Evolutionary conservation across 2,888 invertebrate genomes (phyloP), one percentile per base, ranked within the genome.

Genomic region (Hedychridium roseum): DNA sequence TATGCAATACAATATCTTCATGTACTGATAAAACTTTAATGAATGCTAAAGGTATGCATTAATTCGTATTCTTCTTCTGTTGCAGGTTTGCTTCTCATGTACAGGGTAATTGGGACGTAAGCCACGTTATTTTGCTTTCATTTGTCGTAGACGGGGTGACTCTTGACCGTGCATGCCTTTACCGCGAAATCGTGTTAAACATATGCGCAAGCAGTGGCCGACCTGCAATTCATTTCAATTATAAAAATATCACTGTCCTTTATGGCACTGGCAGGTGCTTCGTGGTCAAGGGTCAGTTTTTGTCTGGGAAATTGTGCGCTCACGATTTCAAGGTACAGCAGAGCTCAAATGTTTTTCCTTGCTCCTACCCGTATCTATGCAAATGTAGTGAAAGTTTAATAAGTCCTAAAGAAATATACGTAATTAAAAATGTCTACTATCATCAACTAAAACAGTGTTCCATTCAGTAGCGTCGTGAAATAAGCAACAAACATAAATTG

Each of bases 161-260:
- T 52, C 42, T 30, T n/a, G 15, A 39, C 26, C 40, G 14, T 32
- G 32, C 20, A 35, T 21, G 43, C 49, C 58, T 68, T 68, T 63
- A 61, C 57, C 55, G 20, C 52, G 46, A 44, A n/a, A 53, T 53
- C 47, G 47, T 28, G 35, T 38, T n/a, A 48, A 61, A 55, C 60
- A 61, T 49, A 52, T 55, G 51, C 51, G 54, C 51, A 40, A 32
- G n/a, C 53, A 43, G 53, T 50, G 57, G 60, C 56, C 59, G 57
- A 49, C 60, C 49, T 54, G 69, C 57, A 75, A 78, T 78, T 78
- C 71, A 74, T 78, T 78, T 77, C 74, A 77, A 78, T 78, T 78
- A 78, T 78, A 78, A 77, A 78, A 78, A 75, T 77, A 76, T 78
- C 71, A 78, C 73, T 71, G 71, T 68, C 74, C 71, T 74, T 77